Base-by-base conservation (phyloP, 2,113 vertebrate species). In the Ceyx melanurus region DNA sequence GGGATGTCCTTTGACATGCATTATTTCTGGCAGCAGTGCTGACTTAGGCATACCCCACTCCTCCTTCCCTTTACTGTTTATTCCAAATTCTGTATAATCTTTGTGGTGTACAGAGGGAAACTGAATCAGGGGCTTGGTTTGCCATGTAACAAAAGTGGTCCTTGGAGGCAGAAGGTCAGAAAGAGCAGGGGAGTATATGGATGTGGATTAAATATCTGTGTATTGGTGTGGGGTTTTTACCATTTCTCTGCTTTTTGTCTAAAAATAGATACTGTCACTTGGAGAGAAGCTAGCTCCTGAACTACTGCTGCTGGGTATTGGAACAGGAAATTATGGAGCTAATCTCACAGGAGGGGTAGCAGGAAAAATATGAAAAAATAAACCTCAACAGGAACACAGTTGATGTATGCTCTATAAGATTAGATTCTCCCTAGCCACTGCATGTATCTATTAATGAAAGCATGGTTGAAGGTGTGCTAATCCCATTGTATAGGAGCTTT, bases 11-110 rank as follows among this genome's bases (percentile, higher is more conserved):
- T 82, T 92, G 85, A 91, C 70, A 20, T 84, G 31, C 46, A 84
- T 91, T 89, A 67, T 89, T 94, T 87, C 57, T 95, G 88, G 53
- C 95, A 94, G 85, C 57, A 78, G 1, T 89, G 90, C 85, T 96
- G 90, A 95, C 19, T 94, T 89, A 89, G 48, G 37, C 71, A 75
- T 56, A 71, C n/a, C 8, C 43, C 13, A 9, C 37, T 54, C 21
- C 14, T 79, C 46, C 42, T 94, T 81, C 48, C 43, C 31, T 22
- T 74, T 74, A 13, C 21, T 89, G 74, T 33, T 71, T 29, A 26
- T 91, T 92, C 68, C 76, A 85, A 68, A 72, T 91, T 78, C 45
- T 73, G 10, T 88, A 26, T 65, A 48, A 76, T 72, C 58, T 88
- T 91, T 10, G n/a, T 57, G 31, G 9, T 29, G 42, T 33, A 46